Evolutionary conservation across 2,888 invertebrate species (phyloP).

Genomic region (Cephus pulcher): DNA sequence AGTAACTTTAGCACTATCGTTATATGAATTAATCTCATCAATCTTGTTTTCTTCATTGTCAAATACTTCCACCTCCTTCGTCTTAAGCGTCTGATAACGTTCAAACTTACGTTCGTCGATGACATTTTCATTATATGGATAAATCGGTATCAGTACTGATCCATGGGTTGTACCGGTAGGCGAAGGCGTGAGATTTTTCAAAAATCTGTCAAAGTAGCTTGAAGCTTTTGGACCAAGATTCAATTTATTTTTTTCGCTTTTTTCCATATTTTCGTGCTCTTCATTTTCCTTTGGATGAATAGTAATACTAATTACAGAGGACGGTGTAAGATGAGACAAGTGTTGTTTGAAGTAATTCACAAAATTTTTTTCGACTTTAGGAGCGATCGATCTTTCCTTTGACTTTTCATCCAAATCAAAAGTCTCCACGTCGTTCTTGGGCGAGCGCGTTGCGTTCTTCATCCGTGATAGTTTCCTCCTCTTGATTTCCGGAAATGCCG

Average conservation of each 20-base stretch:
- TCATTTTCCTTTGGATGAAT: background rate
- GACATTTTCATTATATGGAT: background rate
- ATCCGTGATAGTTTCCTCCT: background rate
- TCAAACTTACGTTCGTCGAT: background rate
- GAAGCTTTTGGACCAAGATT: background rate
- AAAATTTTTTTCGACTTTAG: background rate
- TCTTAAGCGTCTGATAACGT: background rate
- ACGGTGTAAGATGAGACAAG: background rate
- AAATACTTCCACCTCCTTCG: background rate
- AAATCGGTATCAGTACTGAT: background rate
- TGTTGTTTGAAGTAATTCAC: background rate
- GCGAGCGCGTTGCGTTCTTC: background rate
- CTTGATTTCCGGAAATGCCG: slow-evolving; percentile 24
- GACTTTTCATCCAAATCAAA: background rate
- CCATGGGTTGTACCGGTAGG: background rate
- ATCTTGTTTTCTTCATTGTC: background rate
- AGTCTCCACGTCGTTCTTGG: background rate
- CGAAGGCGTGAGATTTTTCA: background rate
- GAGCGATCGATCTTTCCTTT: background rate
- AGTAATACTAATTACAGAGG: background rate
- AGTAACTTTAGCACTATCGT: background rate
- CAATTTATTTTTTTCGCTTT: background rate
- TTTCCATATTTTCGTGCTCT: background rate
- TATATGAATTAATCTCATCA: background rate
- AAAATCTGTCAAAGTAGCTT: background rate